Base-by-base conservation (phyloP, 2,113 vertebrate species). In the Aramus guarauna region DNA sequence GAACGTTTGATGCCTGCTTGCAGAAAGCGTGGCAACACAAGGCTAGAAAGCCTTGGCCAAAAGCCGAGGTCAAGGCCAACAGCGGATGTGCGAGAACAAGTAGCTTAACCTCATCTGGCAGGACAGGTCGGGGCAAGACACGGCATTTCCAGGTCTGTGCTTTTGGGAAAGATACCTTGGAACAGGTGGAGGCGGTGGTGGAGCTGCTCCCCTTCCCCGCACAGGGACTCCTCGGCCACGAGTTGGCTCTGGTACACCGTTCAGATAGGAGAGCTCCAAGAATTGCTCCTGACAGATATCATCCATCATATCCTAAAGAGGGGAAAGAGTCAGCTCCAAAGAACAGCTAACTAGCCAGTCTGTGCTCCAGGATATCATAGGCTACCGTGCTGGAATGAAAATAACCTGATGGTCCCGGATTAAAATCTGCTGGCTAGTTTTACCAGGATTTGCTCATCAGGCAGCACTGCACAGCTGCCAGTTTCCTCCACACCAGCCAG, bases 271-370 rank as follows among this genome's bases (percentile, higher is more conserved):
- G 53, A 99, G 98, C 93, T 99, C 99, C 98, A 99, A 98, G 96
- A 99, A 99, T 12, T 98, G 99, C 39, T 99, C 99, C 69, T 99
- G 98, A 94, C 99, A 99, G 96, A 99, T 99, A 79, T 99, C 99
- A 87, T 99, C 99, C 99, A 99, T 99, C 99, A 99, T 99, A 76
- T 99, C 99, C 99, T 99, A 86, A 52, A 62, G 69, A 91, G 16
- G 47, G n/a, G 52, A 71, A 11, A 56, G 32, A 80, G 52, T 78
- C 68, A 84, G 11, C 27, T 85, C 67, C 75, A 67, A 45, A 37
- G 62, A 78, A 43, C 56, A 62, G 71, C 63, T 50, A 86, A 62
- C 36, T 17, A 48, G 62, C 16, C 22, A 81, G 17, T 19, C 79
- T 53, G 45, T 39, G 30, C 83, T 81, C 32, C 55, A 26, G 94